Evolutionary conservation across 2,797 vertebrate species (phyloP), one percentile per base, ranked within the genome.

Genomic region (Synaphobranchus kaupii): DNA sequence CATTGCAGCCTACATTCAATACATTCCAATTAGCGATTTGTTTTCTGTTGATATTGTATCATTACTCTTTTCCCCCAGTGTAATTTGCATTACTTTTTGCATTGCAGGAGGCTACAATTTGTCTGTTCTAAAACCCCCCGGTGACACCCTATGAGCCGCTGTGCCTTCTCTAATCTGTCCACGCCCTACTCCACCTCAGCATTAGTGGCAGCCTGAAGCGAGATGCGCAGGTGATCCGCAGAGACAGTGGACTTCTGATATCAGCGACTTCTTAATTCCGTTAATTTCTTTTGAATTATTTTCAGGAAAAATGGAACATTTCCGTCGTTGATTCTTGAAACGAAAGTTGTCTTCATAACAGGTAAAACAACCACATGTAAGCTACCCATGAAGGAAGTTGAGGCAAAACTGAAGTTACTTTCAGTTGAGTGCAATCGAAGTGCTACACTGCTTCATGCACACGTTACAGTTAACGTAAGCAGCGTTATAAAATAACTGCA

Each of bases 331-430:
- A 81, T 12, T 50, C 47, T n/a, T 13, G 25, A 81, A 48, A 48
- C 25, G 25, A 50, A 50, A 81, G 25, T 50, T 81, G 78, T 48
- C 78, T 48, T 81, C 44, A n/a, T 81, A 48, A 81, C 78, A 81
- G 78, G 78, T 81, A 81, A 81, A 50, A 22, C 39, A 20, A 39
- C 39, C 34, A 50, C 78, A 81, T 48, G 9, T 3, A 81, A 7
- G 8, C 20, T 48, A 81, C 47, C 47, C 22, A 22, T 48, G 25
- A 3, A 81, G 78, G 78, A 81, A 81, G 78, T 81, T 50, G 39
- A 50, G 47, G 78, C 47, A 81, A n/a, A 76, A 81, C 44, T 7
- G 22, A 47, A 81, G 78, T 81, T 81, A 81, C 78, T 81, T 81
- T 81, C 78, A 81, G 20, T 81, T 81, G 78, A 81, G 44, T 5